A percentile compares a stretch with the other conserved stretches of the same genome.
phyloP scores from a whole-genome alignment of 1,140 invertebrate species.

The Epicauta chinensis region DNA sequence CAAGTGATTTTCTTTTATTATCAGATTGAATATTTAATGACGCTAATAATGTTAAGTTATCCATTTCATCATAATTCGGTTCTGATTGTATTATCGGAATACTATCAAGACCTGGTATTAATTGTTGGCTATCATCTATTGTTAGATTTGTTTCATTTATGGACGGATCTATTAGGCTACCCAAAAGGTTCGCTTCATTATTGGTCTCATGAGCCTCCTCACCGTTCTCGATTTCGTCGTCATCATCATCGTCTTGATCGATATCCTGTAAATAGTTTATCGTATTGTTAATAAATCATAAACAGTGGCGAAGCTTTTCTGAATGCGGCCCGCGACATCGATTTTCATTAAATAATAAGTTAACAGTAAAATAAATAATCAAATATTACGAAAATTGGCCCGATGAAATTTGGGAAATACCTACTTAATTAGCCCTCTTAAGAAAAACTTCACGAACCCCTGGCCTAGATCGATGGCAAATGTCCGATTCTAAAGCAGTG shows the following conservation, averaged over 20 bases:
- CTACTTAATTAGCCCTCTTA: too few species aligned
- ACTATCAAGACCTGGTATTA: constrained; percentile 28
- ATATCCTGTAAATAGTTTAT: constrained; percentile 21
- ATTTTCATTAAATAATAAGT: too few species aligned
- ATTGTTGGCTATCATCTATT: constrained; percentile 16
- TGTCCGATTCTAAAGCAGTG: too few species aligned
- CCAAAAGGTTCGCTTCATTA: not conserved
- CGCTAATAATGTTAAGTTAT: constrained; percentile 38
- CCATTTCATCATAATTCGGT: constrained; percentile 41
- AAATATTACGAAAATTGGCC: too few species aligned
- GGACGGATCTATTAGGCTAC: constrained; percentile 16
- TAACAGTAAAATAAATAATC: too few species aligned
- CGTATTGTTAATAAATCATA: too few species aligned
- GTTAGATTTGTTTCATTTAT: constrained; percentile 1
- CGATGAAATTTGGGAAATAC: too few species aligned
- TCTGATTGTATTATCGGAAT: constrained; percentile 18
- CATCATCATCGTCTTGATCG: constrained; percentile 35
- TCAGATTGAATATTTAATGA: constrained; percentile 34
- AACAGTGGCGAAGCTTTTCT: too few species aligned
- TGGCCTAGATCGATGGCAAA: too few species aligned
- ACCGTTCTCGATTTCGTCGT: constrained; percentile 36
- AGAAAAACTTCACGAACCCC: too few species aligned
- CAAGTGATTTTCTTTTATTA: not conserved
- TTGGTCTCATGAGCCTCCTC: constrained; percentile 32
- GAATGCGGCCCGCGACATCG: too few species aligned